Percentiles rank a stretch among this genome's conserved stretches.
phyloP scores from a whole-genome alignment of 2,113 vertebrate genomes.

The Mirounga angustirostris region DNA sequence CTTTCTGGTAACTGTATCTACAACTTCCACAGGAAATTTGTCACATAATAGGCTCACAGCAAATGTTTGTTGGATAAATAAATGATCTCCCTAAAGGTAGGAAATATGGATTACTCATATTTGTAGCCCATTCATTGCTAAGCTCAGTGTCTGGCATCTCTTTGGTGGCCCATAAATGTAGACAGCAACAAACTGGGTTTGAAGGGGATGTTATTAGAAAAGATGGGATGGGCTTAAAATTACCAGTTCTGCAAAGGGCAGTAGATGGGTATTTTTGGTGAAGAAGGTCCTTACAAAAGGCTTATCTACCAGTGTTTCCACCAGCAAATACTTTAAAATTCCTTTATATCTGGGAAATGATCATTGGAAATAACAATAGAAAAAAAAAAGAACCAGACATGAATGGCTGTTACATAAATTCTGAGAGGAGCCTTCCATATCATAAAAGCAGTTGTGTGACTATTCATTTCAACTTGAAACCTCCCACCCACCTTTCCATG shows the following conservation, averaged over 20 bases:
- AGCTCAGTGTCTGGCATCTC: background rate
- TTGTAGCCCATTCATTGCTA: background rate
- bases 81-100: background rate
- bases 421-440: background rate
- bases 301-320: background rate
- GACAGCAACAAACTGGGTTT: background rate
- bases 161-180: background rate
- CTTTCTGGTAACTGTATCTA: background rate
- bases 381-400: background rate
- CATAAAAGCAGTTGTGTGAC: background rate
- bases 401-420: background rate
- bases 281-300: background rate
- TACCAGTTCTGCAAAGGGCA: background rate
- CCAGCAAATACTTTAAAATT: background rate
- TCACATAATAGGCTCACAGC: background rate
- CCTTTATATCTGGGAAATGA: background rate
- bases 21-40: background rate
- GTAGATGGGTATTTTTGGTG: background rate
- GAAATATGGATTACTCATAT: background rate
- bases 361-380: background rate
- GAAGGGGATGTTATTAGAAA: background rate
- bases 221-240: background rate
- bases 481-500: background rate
- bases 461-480: background rate
- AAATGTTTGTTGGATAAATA: background rate